phyloP scores from a whole-genome alignment of 2,888 invertebrate species.

The Scrobipalpa atriplicella region DNA sequence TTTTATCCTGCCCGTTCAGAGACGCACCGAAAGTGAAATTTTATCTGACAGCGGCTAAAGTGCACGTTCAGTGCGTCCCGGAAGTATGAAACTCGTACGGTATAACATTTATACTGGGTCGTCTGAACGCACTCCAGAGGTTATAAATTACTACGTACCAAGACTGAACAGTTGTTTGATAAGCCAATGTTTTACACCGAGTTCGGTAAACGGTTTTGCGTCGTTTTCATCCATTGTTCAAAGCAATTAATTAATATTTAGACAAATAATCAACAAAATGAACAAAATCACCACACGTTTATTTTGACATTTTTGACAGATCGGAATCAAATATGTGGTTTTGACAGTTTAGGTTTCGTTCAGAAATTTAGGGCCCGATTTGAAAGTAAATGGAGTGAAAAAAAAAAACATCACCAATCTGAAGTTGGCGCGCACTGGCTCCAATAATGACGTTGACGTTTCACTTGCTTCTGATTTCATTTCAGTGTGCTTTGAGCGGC shows the following conservation, averaged over 20 bases:
- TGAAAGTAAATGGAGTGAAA: not conserved
- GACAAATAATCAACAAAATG: not conserved
- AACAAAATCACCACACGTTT: not conserved
- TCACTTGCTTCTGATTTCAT: conserved; percentile 3
- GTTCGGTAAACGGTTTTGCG: conserved; percentile 79
- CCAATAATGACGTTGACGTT: not conserved
- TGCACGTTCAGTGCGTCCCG: no score
- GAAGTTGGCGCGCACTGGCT: not conserved
- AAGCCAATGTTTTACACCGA: conserved; percentile 89
- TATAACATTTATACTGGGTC: no score
- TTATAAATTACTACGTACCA: conserved; percentile 72
- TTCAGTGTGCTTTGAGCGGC: conserved; percentile 7
- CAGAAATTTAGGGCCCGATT: not conserved
- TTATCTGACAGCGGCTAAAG: no score
- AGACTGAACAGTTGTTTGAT: conserved; percentile 86
- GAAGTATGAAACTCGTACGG: no score
- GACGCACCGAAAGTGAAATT: no score
- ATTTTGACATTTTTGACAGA: not conserved
- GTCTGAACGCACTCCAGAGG: no score
- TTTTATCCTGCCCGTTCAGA: no score
- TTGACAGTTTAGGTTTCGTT: conserved; percentile 10
- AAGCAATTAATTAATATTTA: not conserved
- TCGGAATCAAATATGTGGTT: conserved; percentile 11
- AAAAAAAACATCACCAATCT: not conserved
- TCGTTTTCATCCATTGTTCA: conserved; percentile 63